A percentile compares a stretch with the other conserved stretches of the same genome.
Evolutionary conservation across 2,113 vertebrate genomes (phyloP).

Genomic region (Microcebus jonahi): DNA sequence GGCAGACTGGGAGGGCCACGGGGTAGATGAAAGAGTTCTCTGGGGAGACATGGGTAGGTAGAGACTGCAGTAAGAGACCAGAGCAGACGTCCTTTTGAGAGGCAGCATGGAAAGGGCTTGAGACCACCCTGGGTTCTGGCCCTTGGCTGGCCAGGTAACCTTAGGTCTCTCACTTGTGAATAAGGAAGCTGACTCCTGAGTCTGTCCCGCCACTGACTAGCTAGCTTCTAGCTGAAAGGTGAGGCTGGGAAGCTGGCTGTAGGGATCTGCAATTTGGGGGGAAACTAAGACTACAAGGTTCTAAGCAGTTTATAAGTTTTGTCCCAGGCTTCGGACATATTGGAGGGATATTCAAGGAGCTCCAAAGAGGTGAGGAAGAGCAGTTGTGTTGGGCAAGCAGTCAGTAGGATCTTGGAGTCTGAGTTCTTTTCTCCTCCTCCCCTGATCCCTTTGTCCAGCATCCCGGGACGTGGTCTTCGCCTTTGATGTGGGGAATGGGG

Average conservation of each 20-base stretch:
- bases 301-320: background rate
- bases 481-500: constrained; percentile 96
- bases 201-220: background rate
- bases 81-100: background rate
- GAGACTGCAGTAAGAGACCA: background rate
- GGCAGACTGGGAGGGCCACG: background rate
- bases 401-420: background rate
- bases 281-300: fast-evolving
- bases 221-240: background rate
- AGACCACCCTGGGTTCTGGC: background rate
- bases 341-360: background rate
- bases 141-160: background rate
- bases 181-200: background rate
- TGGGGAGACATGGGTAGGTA: background rate
- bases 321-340: background rate
- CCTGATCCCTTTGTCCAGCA: constrained; percentile 80
- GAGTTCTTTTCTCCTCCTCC: background rate
- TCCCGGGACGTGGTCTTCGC: constrained; percentile 91
- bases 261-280: background rate
- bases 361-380: background rate
- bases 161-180: background rate
- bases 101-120: background rate
- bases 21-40: background rate
- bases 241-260: background rate
- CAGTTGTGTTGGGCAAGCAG: background rate